Conservation (phyloP, 2,888 invertebrate species). For the Cataglyphis livida region DNA sequence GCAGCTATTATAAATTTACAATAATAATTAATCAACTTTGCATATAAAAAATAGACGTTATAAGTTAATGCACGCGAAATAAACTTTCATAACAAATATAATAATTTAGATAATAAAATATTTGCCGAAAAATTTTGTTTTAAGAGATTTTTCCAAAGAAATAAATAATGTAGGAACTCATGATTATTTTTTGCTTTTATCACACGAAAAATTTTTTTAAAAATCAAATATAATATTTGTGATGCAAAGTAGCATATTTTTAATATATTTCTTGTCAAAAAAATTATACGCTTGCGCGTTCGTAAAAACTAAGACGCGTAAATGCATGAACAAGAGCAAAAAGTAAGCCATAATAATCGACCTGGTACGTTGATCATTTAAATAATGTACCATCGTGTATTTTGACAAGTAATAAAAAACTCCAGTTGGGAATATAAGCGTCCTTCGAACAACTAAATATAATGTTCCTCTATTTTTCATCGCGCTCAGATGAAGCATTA, state of each 20-base stretch:
- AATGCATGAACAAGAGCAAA: neutral
- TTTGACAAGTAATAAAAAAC: slow-evolving; percentile 4
- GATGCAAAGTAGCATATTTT: neutral
- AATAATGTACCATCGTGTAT: slow-evolving; percentile 10
- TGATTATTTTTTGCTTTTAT: neutral
- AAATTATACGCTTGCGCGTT: neutral
- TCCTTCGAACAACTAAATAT: slow-evolving; percentile 14
- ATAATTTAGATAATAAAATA: neutral
- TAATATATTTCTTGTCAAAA: neutral
- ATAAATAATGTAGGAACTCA: neutral
- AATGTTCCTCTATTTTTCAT: slow-evolving; percentile 12
- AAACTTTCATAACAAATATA: neutral
- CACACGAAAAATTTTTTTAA: neutral
- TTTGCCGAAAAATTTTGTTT: neutral
- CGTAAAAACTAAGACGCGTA: neutral
- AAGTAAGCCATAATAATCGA: neutral
- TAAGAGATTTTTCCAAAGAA: neutral
- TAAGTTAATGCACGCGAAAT: neutral
- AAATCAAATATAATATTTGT: neutral
- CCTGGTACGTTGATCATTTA: neutral
- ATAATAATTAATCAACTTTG: neutral
- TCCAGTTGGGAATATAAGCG: neutral
- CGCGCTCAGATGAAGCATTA: neutral
- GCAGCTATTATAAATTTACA: neutral
- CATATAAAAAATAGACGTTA: neutral